A percentile compares a stretch with the other conserved stretches of the same genome.
Conservation (phyloP, 2,888 invertebrate species). For the Chrysolina haemoptera region DNA sequence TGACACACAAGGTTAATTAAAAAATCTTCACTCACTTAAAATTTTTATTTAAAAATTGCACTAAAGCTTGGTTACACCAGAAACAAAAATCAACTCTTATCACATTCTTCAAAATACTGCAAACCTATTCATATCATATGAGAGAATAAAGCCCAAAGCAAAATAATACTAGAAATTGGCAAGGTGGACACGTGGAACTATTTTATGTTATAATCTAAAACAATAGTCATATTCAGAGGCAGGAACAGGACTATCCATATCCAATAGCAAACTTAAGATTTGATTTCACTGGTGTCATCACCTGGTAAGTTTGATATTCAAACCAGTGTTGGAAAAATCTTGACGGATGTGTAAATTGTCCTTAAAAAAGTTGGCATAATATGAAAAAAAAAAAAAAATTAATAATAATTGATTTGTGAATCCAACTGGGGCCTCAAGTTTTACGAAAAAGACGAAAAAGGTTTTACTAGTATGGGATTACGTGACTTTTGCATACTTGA, state of each 20-base stretch:
- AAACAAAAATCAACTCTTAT: slow-evolving; percentile 35
- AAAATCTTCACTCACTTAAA: background rate
- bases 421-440: too few relatives aligned
- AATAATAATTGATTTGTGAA: too few relatives aligned
- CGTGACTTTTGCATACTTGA: too few relatives aligned
- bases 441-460: too few relatives aligned
- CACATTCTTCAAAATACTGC: slow-evolving; percentile 47
- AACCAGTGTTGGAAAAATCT: too few relatives aligned
- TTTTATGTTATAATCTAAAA: slow-evolving; percentile 34
- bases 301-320: too few relatives aligned
- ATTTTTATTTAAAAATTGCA: slow-evolving; percentile 51
- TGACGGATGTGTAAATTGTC: too few relatives aligned
- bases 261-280: too few relatives aligned
- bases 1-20: background rate
- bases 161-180: slow-evolving; percentile 47
- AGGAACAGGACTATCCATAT: background rate
- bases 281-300: too few relatives aligned
- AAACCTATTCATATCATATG: slow-evolving; percentile 32
- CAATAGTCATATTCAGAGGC: slow-evolving; percentile 32
- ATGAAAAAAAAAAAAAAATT: too few relatives aligned
- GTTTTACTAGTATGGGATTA: too few relatives aligned
- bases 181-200: slow-evolving; percentile 40
- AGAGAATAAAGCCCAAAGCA: slow-evolving; percentile 42
- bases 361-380: too few relatives aligned
- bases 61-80: slow-evolving; percentile 49